Evolutionary conservation across 2,888 invertebrate genomes (phyloP), one percentile per base, ranked within the genome.

Genomic region (Stenotaenia linearis): DNA sequence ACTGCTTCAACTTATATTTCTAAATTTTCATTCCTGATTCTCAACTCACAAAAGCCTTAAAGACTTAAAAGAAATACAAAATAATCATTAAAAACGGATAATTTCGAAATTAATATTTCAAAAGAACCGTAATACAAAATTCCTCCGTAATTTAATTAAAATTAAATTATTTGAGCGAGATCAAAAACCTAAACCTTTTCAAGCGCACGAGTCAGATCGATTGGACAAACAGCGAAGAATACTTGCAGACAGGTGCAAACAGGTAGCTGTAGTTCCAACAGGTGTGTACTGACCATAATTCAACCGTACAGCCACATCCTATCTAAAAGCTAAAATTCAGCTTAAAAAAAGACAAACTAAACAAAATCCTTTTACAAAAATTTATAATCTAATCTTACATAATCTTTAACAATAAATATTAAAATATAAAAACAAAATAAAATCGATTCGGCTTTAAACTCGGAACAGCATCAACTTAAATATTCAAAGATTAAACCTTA

Each of bases 151-250:
- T n/a, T n/a, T n/a, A 45, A 45, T 45, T 45, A 9, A 45, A 45
- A 45, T 18, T 1, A 18, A 1, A 18, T 45, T 45, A n/a, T 40
- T 45, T n/a, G n/a, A n/a, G n/a, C 12, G 61, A 25, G 61, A 61
- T 25, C 23, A 25, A 25, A 61, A 61, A 28, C 28, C 1, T 25
- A 61, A 61, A 61, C 23, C 61, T 23, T 25, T 21, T 61, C 61
- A 61, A 61, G 61, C 61, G 61, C 61, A 61, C 61, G 61, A 61
- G 61, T 61, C 61, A 61, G 25, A 61, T 61, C 61, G 61, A 61
- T 61, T 61, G 61, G 61, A 61, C 61, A 61, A 61, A 61, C 61
- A 61, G 61, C 61, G 25, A 61, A 61, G 61, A 61, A 61, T 61
- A 61, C 61, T 61, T 61, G 61, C 61, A 61, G 25, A 61, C 61